phyloP scores from a whole-genome alignment of 2,797 vertebrate genomes.

The Catamblyrhynchus diadema region DNA sequence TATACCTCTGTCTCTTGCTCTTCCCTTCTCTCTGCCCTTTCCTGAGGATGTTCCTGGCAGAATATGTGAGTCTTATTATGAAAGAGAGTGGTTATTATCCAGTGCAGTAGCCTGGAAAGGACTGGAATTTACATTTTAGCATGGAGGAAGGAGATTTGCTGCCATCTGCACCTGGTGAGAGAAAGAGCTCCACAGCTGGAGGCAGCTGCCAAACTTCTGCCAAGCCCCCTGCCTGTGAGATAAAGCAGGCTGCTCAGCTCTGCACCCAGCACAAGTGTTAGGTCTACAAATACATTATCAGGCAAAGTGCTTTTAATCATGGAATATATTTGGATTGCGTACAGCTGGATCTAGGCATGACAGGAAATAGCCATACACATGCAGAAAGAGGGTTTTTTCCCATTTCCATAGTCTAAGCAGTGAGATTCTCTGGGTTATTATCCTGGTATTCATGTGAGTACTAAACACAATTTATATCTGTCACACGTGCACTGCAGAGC shows the following conservation, averaged over 20 bases:
- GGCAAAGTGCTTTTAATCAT: background rate
- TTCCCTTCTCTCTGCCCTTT: background rate
- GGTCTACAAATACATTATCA: background rate
- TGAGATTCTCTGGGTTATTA: background rate
- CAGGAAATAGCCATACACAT: background rate
- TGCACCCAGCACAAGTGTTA: background rate
- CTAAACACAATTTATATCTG: background rate
- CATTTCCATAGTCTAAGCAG: background rate
- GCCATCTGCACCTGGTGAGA: conserved; percentile 57
- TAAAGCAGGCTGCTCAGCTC: background rate
- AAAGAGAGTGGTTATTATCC: background rate
- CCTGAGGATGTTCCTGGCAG: background rate
- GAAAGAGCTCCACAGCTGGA: conserved; percentile 50
- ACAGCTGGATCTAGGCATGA: background rate
- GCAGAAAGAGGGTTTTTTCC: background rate
- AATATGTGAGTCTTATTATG: background rate
- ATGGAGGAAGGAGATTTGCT: conserved; percentile 35
- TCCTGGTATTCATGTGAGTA: rapidly evolving
- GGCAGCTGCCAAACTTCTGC: conserved; percentile 16
- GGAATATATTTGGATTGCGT: background rate
- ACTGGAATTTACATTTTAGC: conserved; percentile 11
- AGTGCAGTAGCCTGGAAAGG: background rate
- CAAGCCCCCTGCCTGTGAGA: background rate
- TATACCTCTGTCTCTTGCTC: background rate
- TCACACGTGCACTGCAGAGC: background rate